These are phyloP conservation scores for Iguana delicatissima DNA, from an alignment of 2,797 vertebrate species.

Conservation along the genomic window DNA sequence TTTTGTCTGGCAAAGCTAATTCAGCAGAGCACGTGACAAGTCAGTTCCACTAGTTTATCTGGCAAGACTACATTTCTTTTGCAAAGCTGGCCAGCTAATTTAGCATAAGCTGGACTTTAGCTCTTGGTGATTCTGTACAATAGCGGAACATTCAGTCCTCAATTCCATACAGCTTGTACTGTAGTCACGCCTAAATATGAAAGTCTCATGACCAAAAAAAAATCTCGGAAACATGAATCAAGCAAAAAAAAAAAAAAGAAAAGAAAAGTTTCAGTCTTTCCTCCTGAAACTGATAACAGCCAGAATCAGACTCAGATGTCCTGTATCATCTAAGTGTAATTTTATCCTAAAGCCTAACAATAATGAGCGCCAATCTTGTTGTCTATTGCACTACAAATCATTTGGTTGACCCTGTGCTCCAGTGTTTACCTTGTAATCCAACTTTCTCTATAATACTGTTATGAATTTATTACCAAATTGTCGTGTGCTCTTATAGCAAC, in stretches of 20 bases:
- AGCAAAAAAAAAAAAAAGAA: slow-evolving; percentile 12
- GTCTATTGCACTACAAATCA: not conserved
- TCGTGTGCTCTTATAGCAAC: not conserved
- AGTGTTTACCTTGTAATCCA: not conserved
- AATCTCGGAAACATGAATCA: not conserved
- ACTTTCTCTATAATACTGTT: not conserved
- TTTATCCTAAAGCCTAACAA: not conserved
- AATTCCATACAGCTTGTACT: not conserved
- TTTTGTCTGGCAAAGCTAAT: not conserved
- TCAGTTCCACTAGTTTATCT: not conserved
- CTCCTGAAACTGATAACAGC: not conserved
- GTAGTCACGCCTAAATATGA: not conserved
- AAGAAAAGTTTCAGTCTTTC: not conserved
- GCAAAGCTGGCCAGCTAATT: not conserved
- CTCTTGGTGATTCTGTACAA: not conserved
- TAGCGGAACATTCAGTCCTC: slow-evolving; percentile 1
- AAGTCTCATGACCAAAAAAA: not conserved
- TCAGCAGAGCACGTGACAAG: not conserved
- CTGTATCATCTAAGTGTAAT: not conserved
- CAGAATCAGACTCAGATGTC: not conserved
- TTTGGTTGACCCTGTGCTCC: not conserved
- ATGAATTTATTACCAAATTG: not conserved
- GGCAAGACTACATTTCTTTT: not conserved
- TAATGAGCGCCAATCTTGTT: not conserved
- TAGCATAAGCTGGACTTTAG: not conserved